phyloP scores from a whole-genome alignment of 2,113 vertebrate species.

The Vimba vimba region DNA sequence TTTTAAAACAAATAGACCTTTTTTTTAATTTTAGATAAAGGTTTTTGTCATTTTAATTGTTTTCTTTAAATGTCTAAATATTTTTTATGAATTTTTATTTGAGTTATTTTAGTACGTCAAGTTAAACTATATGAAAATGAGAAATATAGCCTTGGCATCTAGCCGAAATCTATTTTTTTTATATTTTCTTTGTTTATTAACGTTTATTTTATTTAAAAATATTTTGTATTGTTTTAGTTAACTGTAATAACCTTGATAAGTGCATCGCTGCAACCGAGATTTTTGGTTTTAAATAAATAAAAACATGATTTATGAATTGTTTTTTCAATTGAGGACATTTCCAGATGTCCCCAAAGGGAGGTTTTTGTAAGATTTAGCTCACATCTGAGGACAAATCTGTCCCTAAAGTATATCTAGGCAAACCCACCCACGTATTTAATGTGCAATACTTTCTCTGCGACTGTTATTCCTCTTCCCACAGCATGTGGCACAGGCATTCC shows the following conservation, averaged over 20 bases:
- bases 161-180: too few relatives aligned
- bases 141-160: too few relatives aligned
- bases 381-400: not conserved
- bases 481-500: not conserved
- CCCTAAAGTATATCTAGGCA: not conserved
- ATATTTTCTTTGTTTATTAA: too few relatives aligned
- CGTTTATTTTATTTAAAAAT: too few relatives aligned
- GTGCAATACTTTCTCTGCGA: not conserved
- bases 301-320: conserved; percentile 15
- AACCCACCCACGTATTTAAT: not conserved
- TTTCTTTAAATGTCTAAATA: too few relatives aligned
- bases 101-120: too few relatives aligned
- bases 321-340: not conserved
- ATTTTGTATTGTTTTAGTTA: too few relatives aligned
- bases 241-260: not conserved
- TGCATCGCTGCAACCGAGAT: not conserved
- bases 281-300: not conserved
- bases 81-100: too few relatives aligned
- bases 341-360: conserved; percentile 16
- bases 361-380: conserved; percentile 13
- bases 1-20: too few relatives aligned
- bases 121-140: too few relatives aligned
- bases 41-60: too few relatives aligned
- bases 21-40: too few relatives aligned
- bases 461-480: not conserved